Evolutionary conservation across 2,797 vertebrate species (phyloP).

Genomic region (Sebastes itinus): DNA sequence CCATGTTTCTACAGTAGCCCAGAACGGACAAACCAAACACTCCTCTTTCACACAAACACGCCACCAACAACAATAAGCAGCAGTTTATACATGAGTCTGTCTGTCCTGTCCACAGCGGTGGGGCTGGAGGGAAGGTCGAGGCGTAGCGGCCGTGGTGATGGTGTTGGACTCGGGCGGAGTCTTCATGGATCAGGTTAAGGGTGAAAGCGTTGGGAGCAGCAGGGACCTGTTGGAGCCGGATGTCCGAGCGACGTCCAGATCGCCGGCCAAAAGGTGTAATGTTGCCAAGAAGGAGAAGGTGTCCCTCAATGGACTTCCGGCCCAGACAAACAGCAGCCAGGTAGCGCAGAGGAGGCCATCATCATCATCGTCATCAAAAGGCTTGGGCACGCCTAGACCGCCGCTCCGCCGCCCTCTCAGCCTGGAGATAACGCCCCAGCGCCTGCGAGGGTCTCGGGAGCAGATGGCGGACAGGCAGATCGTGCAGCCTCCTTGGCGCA

Average conservation of each 20-base stretch:
- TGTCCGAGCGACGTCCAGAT: constrained; percentile 13
- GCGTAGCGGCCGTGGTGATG: constrained; percentile 80
- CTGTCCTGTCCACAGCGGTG: no score
- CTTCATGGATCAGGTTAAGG: constrained; percentile 81
- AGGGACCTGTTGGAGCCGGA: constrained; percentile 54
- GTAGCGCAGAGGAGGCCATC: constrained; percentile 43
- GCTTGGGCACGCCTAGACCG: constrained; percentile 27
- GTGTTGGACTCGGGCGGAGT: constrained; percentile 87
- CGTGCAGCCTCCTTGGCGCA: constrained; percentile 80
- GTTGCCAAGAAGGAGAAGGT: constrained; percentile 58
- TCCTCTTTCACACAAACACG: no score
- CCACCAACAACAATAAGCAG: not conserved
- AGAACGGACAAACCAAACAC: no score
- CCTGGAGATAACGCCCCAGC: constrained; percentile 71
- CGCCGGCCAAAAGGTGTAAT: constrained; percentile 33
- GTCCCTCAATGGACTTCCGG: constrained; percentile 73
- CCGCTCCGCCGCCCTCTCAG: constrained; percentile 68
- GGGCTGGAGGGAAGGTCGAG: not conserved
- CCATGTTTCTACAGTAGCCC: no score
- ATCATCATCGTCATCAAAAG: not conserved
- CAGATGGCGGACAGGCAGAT: constrained; percentile 49
- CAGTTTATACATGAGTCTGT: no score
- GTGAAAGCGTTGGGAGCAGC: constrained; percentile 41
- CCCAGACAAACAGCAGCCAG: constrained; percentile 37
- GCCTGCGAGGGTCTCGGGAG: constrained; percentile 55